Conservation (phyloP, 2,888 invertebrate species). For the Nomada goodeniana region DNA sequence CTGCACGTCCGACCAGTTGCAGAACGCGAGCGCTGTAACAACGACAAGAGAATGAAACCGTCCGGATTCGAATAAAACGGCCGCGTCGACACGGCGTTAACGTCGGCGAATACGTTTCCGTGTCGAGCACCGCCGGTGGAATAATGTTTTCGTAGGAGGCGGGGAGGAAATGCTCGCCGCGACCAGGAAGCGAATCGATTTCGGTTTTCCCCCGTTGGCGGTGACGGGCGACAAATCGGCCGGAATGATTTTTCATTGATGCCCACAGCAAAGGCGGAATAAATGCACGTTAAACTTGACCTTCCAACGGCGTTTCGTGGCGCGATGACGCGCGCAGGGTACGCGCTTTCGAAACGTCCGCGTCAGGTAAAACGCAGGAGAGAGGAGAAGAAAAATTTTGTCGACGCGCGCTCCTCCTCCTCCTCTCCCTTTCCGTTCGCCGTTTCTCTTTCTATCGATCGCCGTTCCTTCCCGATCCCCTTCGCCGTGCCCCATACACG, state of each 20-base stretch:
- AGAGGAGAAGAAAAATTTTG: constrained; percentile 53
- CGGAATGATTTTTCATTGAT: constrained; percentile 20
- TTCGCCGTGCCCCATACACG: too few species aligned
- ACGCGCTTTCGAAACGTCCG: constrained; percentile 57
- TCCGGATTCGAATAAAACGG: background rate
- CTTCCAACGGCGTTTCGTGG: constrained; percentile 38
- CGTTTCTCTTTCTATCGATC: constrained; percentile 11
- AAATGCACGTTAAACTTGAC: constrained; percentile 63
- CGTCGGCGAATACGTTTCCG: too few species aligned
- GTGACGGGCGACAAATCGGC: background rate
- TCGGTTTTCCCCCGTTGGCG: background rate
- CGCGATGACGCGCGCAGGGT: constrained; percentile 19
- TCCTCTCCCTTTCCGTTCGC: constrained; percentile 58
- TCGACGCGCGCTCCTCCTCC: constrained; percentile 48
- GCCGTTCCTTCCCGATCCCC: background rate
- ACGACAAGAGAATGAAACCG: constrained; percentile 1
- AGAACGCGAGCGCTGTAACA: constrained; percentile 88
- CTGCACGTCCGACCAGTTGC: constrained; percentile 89
- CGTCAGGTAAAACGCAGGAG: constrained; percentile 40
- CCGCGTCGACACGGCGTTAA: too few species aligned
- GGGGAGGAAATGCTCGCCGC: too few species aligned
- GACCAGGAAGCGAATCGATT: background rate
- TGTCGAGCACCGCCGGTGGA: background rate
- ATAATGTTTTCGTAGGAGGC: background rate
- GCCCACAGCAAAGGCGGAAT: background rate